Conservation (phyloP, 1,140 invertebrate species). For the Protaetia brevitarsis region DNA sequence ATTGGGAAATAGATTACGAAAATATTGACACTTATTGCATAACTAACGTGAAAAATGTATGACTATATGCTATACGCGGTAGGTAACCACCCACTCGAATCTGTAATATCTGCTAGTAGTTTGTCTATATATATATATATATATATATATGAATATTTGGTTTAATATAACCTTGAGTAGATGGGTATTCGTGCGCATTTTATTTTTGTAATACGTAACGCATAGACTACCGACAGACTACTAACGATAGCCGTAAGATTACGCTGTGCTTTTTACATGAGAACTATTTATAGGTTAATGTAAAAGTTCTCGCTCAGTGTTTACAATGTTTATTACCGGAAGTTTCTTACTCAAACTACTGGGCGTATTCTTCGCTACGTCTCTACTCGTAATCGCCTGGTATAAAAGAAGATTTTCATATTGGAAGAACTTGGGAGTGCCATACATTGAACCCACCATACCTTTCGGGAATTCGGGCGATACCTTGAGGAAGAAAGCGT, state of each 20-base stretch:
- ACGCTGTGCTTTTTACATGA: neutral
- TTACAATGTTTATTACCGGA: neutral
- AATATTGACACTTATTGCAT: no score
- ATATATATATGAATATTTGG: no score
- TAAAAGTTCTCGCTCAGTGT: neutral
- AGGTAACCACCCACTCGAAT: no score
- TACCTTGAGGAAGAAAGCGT: constrained; percentile 36
- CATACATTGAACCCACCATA: neutral
- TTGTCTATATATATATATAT: no score
- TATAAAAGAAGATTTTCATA: constrained; percentile 23
- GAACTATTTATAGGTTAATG: neutral
- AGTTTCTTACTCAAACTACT: neutral
- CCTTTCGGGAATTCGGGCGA: constrained; percentile 26
- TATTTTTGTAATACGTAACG: no score
- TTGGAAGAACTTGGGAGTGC: constrained; percentile 23
- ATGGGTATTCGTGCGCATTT: no score
- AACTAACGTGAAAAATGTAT: no score
- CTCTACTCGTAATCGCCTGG: neutral
- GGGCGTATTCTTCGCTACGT: neutral
- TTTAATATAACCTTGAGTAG: no score
- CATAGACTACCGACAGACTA: no score
- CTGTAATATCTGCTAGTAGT: no score
- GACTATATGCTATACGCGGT: no score
- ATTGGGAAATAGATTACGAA: no score
- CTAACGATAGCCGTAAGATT: neutral